A percentile compares a stretch with the other conserved stretches of the same genome.
Conservation (phyloP, 2,113 vertebrate genomes). For the Rutilus rutilus region DNA sequence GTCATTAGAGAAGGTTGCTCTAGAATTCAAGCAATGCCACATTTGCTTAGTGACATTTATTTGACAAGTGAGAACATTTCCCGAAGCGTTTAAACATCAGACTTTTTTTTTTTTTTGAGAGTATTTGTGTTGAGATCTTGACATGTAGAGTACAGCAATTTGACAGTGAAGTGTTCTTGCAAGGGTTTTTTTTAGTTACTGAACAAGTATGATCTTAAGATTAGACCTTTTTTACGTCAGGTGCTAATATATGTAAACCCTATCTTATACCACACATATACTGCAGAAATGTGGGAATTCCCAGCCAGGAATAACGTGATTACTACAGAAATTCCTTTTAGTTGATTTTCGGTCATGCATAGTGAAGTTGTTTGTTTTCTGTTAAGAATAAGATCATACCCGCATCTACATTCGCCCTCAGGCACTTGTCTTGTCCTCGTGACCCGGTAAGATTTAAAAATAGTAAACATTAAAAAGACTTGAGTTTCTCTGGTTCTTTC, state of each 20-base stretch:
- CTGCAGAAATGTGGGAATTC: background rate
- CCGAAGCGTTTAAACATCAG: constrained; percentile 1
- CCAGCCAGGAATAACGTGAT: background rate
- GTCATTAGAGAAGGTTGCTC: background rate
- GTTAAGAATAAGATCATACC: background rate
- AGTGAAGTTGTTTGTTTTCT: background rate
- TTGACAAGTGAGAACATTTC: background rate
- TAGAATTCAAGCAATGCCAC: constrained; percentile 13
- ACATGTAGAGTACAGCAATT: background rate
- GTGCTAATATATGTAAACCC: background rate
- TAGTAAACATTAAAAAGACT: background rate
- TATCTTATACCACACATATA: background rate
- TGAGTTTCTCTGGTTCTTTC: background rate
- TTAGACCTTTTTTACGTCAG: background rate
- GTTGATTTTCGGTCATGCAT: background rate
- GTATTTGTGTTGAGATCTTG: background rate
- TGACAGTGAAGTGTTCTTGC: background rate
- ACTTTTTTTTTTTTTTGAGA: background rate
- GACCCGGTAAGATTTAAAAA: background rate
- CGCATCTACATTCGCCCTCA: background rate
- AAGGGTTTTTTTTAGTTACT: background rate
- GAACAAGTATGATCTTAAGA: background rate
- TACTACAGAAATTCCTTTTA: background rate
- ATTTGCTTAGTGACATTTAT: constrained; percentile 13
- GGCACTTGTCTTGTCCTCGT: background rate